These are phyloP conservation scores for Pachyramphus minor DNA, from an alignment of 2,113 vertebrate species.

Conservation along the genomic window DNA sequence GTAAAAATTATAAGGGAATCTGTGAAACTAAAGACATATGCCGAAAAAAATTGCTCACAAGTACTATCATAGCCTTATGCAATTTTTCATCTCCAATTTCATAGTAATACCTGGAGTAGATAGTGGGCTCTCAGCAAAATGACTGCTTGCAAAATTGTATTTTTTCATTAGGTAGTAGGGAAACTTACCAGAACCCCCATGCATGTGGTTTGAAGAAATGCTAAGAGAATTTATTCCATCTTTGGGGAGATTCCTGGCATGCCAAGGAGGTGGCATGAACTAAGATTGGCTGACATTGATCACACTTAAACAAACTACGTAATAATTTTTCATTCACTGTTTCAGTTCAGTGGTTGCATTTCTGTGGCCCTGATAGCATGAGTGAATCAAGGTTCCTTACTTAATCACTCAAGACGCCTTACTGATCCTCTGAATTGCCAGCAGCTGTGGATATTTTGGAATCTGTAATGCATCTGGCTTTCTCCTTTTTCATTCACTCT, in stretches of 20 bases:
- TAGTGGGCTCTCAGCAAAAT: background rate
- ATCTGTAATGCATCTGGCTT: background rate
- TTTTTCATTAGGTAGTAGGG: background rate
- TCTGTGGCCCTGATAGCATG: background rate
- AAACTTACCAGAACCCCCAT: background rate
- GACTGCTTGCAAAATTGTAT: background rate
- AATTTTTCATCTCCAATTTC: background rate
- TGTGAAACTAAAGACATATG: background rate
- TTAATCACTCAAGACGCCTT: background rate
- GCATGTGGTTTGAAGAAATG: background rate
- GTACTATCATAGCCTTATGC: background rate
- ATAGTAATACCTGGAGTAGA: background rate
- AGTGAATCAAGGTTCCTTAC: background rate
- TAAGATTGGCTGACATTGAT: background rate
- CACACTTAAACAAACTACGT: background rate
- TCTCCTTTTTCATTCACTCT: background rate
- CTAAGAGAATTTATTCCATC: background rate
- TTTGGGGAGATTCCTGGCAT: background rate
- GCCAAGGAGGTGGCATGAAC: background rate
- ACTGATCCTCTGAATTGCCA: background rate
- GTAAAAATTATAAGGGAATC: background rate
- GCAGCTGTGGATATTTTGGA: background rate
- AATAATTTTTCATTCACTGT: background rate
- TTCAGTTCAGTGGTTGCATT: background rate
- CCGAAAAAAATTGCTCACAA: background rate